Evolutionary conservation across 2,888 invertebrate species (phyloP), one percentile per base, ranked within the genome.

Genomic region (Lasioglossum lativentre): DNA sequence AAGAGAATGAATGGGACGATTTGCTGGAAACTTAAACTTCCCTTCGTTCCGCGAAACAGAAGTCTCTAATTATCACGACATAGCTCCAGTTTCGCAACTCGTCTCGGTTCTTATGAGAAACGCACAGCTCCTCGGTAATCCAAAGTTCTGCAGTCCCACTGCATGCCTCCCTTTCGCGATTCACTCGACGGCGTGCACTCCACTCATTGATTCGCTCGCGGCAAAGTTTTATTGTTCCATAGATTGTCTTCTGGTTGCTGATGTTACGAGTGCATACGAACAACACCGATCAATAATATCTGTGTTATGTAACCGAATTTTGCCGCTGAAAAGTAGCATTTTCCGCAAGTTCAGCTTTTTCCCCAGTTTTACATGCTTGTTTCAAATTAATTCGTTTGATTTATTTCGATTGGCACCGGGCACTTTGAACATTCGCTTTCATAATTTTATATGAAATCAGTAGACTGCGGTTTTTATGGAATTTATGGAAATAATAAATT

Each of bases 61-160:
- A 83, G 85, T 88, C 81, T 90, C 86, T 89, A 90, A 90, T 90
- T 90, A 90, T 86, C 87, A 80, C 80, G 75, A 84, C 81, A 83
- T 80, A 86, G 82, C 84, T 86, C 68, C 66, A 90, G 88, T 90
- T 85, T 85, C 85, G 75, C 75, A 85, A 84, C 80, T 86, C 73
- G 86, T 77, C 75, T 23, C 73, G 59, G 78, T 80, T 86, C 78
- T 84, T 81, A 75, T 74, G 77, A 83, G 86, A 82, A 82, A 89
- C 86, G 85, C 73, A 79, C 80, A 72, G 78, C 74, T 80, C 66
- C 82, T n/a, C 59, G 75, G 73, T 84, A 88, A 86, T 84, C 73
- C 40, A 59, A 85, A 78, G 78, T 82, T 85, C 63, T 40, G 16
- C 75, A 40, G 56, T 34, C 78, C 45, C 63, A 16, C 52, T 70